Evolutionary conservation across 2,797 vertebrate species (phyloP).

Genomic region (Thaleichthys pacificus): DNA sequence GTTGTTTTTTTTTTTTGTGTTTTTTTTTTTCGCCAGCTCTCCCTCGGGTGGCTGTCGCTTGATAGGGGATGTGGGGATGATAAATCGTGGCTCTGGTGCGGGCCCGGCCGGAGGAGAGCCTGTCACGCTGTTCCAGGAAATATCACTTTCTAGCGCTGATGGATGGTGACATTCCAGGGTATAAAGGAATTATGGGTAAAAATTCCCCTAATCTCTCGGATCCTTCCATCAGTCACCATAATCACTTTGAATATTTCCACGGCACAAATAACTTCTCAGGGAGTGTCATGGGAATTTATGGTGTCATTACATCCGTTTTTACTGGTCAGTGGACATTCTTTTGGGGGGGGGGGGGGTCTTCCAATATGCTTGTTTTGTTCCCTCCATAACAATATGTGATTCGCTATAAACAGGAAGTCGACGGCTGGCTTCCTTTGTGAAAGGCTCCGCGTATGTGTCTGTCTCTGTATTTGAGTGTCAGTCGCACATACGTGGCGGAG

Average conservation of each 20-base stretch:
- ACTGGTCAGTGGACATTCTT: background rate
- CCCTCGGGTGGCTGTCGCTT: slow-evolving; percentile 29
- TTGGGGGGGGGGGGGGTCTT: too few relatives aligned
- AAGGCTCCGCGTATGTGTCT: background rate
- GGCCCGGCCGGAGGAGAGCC: slow-evolving; percentile 38
- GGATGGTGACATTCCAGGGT: slow-evolving; percentile 36
- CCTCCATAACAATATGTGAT: background rate
- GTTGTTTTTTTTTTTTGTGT: slow-evolving; percentile 50
- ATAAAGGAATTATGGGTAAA: slow-evolving; percentile 12
- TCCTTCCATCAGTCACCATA: slow-evolving; percentile 8
- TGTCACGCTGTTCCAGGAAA: slow-evolving; percentile 40
- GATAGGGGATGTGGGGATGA: slow-evolving; percentile 30
- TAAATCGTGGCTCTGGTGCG: slow-evolving; percentile 40
- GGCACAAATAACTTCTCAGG: background rate
- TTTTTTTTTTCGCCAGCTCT: slow-evolving; percentile 24
- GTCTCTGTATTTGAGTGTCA: slow-evolving; percentile 2
- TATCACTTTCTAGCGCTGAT: slow-evolving; percentile 41
- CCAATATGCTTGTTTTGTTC: too few relatives aligned
- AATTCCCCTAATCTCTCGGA: slow-evolving; percentile 4
- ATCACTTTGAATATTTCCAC: slow-evolving; percentile 1
- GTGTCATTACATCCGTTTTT: background rate
- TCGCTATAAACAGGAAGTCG: too few relatives aligned
- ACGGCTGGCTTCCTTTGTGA: background rate
- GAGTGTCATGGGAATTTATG: background rate
- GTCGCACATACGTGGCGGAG: background rate